Evolutionary conservation across 2,888 invertebrate species (phyloP), one percentile per base, ranked within the genome.

Genomic region (Formica aserva): DNA sequence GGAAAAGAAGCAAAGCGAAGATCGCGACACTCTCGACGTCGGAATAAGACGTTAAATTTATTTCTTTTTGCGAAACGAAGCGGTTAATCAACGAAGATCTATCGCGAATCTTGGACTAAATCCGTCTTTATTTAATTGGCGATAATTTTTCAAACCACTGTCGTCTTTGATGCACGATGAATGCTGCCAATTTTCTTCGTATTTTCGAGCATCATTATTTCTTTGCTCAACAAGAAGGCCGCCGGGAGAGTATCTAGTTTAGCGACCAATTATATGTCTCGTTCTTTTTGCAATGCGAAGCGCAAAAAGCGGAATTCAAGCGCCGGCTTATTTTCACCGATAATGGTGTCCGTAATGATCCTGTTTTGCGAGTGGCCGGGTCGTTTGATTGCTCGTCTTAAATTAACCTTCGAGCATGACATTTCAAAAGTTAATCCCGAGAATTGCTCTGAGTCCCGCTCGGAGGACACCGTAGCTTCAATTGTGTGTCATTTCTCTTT

Each of bases 121-220:
- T 76, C 35, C 35, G 13, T 26, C 48, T 65, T 76, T 48, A 48
- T 75, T 63, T 22, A 35, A 22, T 26, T 18, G 18, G 13, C 15
- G n/a, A 18, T 52, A 18, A 65, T 76, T 76, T 76, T 52, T 66
- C 75, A 60, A 29, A 4, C 13, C 57, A 26, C 1, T 60, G 6
- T 29, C 8, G 35, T 74, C 48, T 45, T 63, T 41, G 62, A 48
- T 26, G 74, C 9, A 15, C 29, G 48, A 35, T 62, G 11, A 45
- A 48, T 22, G 65, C 48, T 48, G 45, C 22, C 32, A 48, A 48
- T 76, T 76, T 35, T 2, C 48, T 76, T 22, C 48, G 48, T n/a
- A 66, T 76, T 52, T 76, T 66, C 18, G 66, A 52, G 38, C 38
- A 41, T 52, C 32, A 75, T 75, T 65, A 76, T 76, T 76, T 76